Percentiles rank a stretch among this genome's conserved stretches.
These are phyloP conservation scores for Xenus cinereus DNA, from an alignment of 2,113 vertebrate genomes.

Conservation along the genomic window DNA sequence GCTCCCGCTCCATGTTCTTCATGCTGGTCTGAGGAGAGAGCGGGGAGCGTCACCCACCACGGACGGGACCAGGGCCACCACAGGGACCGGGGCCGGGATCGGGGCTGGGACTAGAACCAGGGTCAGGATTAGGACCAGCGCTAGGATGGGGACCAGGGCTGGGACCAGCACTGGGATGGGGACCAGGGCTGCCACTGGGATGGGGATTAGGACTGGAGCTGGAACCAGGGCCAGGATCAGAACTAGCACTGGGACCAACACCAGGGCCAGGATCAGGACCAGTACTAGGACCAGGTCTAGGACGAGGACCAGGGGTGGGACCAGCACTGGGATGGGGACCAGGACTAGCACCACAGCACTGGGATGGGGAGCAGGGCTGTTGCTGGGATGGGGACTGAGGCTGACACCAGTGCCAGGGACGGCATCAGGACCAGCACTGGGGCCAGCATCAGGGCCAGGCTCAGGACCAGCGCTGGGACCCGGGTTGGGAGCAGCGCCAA, in stretches of 20 bases:
- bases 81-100: fast-evolving
- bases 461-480: not conserved
- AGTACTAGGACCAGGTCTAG: too few relatives aligned
- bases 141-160: too few relatives aligned
- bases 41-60: fast-evolving
- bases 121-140: fast-evolving
- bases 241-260: not conserved
- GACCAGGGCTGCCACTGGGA: not conserved
- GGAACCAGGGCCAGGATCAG: not conserved
- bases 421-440: not conserved
- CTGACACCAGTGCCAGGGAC: too few relatives aligned
- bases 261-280: not conserved
- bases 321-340: not conserved
- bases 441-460: too few relatives aligned
- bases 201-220: too few relatives aligned
- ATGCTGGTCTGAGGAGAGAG: slow-evolving; percentile 86
- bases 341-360: too few relatives aligned
- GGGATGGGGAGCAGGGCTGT: too few relatives aligned
- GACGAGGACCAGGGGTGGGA: not conserved
- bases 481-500: not conserved
- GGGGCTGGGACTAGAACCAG: fast-evolving
- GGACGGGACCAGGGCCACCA: fast-evolving
- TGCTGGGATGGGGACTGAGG: too few relatives aligned
- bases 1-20: slow-evolving; percentile 95
- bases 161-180: too few relatives aligned